Conservation (phyloP, 2,113 vertebrate genomes). For the Periophthalmus modestus region DNA sequence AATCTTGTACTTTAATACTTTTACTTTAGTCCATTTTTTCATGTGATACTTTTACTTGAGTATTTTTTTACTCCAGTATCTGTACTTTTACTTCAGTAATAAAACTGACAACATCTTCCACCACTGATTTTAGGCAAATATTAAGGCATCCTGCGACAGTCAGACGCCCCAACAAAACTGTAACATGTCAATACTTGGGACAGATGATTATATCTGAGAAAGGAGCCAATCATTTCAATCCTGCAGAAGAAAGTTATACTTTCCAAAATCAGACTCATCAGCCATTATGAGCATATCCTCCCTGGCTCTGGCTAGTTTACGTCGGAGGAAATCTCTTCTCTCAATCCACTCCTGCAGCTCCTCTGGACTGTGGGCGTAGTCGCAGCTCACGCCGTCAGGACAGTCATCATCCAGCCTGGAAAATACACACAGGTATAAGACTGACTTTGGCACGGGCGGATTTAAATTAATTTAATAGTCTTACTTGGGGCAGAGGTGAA, state of each 20-base stretch:
- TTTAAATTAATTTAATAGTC: neutral
- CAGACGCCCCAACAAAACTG: neutral
- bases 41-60: too few species aligned
- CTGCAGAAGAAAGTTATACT: slow-evolving; percentile 91
- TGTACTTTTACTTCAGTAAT: too few species aligned
- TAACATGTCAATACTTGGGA: too few species aligned
- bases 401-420: slow-evolving; percentile 73
- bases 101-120: too few species aligned
- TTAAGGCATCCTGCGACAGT: neutral
- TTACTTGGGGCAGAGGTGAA: slow-evolving; percentile 84
- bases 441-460: neutral
- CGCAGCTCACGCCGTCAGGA: slow-evolving; percentile 87
- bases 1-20: too few species aligned
- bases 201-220: neutral
- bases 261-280: slow-evolving; percentile 89
- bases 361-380: slow-evolving; percentile 86
- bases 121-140: neutral
- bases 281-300: slow-evolving; percentile 91
- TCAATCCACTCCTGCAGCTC: slow-evolving; percentile 92
- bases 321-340: slow-evolving; percentile 86
- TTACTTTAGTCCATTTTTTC: too few species aligned
- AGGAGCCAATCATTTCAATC: slow-evolving; percentile 55
- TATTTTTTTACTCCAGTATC: too few species aligned
- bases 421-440: slow-evolving; percentile 3
- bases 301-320: slow-evolving; percentile 87